Percentiles rank a stretch among this genome's conserved stretches.
Evolutionary conservation across 2,888 invertebrate genomes (phyloP).

Genomic region (Agrotis puta): DNA sequence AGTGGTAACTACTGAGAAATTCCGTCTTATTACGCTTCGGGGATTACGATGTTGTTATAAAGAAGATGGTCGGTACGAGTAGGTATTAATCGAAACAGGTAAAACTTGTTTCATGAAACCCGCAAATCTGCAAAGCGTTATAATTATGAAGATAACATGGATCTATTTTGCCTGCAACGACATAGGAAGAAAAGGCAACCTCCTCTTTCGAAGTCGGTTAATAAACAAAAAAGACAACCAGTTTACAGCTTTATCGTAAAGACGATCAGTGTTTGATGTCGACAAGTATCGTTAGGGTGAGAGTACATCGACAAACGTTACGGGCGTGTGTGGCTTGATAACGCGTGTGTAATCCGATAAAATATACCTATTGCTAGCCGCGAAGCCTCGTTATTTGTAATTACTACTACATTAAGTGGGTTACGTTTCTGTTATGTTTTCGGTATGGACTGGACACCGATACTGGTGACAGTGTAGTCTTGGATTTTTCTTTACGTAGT

Average conservation of each 20-base stretch:
- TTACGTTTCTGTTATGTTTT: conserved; percentile 63
- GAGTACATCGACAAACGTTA: conserved; percentile 81
- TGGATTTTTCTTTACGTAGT: background rate
- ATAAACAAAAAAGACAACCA: conserved; percentile 5
- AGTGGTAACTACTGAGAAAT: too few species aligned
- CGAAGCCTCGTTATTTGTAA: conserved; percentile 83
- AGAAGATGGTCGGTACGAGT: too few species aligned
- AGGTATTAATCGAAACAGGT: too few species aligned
- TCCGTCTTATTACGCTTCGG: too few species aligned
- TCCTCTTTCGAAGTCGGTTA: too few species aligned
- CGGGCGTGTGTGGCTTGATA: conserved; percentile 80
- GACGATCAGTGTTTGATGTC: conserved; percentile 56
- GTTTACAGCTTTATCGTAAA: conserved; percentile 26
- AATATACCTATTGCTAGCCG: conserved; percentile 82
- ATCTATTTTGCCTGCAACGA: too few species aligned
- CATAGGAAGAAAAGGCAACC: background rate
- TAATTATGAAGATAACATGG: too few species aligned
- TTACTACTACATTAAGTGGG: conserved; percentile 74
- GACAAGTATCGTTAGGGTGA: conserved; percentile 70
- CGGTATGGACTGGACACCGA: background rate
- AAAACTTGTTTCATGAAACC: too few species aligned
- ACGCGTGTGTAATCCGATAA: conserved; percentile 86
- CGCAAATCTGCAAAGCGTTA: too few species aligned
- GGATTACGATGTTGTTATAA: too few species aligned
- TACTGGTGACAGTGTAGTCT: background rate